A percentile compares a stretch with the other conserved stretches of the same genome.
Conservation (phyloP, 2,888 invertebrate genomes). For the Parasteatoda lunata region DNA sequence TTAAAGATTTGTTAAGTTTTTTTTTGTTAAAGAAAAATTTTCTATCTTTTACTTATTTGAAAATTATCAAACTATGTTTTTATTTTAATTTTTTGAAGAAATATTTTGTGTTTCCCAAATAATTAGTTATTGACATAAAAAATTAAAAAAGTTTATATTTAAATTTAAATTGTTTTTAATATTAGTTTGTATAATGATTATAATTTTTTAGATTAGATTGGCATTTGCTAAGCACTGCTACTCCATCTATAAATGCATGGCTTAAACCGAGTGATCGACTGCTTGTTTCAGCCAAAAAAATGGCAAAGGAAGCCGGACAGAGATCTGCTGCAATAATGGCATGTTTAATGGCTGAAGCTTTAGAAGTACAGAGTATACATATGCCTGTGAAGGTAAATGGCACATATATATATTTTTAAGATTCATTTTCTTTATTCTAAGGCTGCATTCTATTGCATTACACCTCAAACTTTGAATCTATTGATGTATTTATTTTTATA, state of each 20-base stretch:
- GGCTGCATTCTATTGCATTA: no score
- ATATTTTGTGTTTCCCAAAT: not conserved
- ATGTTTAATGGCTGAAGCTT: constrained; percentile 94
- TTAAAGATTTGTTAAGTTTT: no score
- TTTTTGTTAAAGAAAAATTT: no score
- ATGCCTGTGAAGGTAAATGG: constrained; percentile 82
- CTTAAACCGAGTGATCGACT: constrained; percentile 95
- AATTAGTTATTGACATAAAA: not conserved
- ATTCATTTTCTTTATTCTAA: not conserved
- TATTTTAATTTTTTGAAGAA: constrained; percentile 4
- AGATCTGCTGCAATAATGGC: constrained; percentile 84
- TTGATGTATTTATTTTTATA: no score
- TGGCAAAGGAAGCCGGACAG: constrained; percentile 82
- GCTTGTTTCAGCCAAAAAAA: constrained; percentile 86
- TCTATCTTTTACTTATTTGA: no score
- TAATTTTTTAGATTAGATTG: constrained; percentile 84
- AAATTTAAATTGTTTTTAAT: no score
- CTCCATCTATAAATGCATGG: constrained; percentile 98
- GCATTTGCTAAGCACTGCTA: constrained; percentile 95
- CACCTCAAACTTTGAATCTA: no score
- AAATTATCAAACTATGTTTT: not conserved
- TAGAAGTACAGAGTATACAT: constrained; percentile 89
- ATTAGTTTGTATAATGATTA: no score
- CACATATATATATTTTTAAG: not conserved
- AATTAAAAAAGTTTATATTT: no score